These are phyloP conservation scores for Actenoides lindsayi DNA, from an alignment of 2,113 vertebrate species.

Conservation along the genomic window DNA sequence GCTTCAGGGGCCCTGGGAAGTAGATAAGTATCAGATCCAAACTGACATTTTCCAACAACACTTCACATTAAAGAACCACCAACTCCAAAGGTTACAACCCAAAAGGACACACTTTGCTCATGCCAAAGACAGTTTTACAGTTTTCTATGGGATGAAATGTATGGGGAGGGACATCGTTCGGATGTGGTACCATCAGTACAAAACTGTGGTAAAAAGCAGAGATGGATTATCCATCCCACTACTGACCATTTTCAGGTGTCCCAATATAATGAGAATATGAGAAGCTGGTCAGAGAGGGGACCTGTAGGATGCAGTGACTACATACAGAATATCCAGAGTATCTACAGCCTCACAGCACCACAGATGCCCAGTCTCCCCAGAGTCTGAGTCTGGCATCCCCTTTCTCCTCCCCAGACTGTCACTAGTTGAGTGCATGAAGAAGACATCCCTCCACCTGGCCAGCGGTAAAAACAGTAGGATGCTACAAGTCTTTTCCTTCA, in stretches of 20 bases:
- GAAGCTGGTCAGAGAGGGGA: background rate
- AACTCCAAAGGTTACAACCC: background rate
- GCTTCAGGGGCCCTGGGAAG: background rate
- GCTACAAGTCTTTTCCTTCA: background rate
- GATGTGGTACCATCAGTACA: background rate
- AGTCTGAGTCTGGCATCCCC: fast-evolving
- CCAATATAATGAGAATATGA: fast-evolving
- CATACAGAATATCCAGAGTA: fast-evolving
- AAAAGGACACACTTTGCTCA: background rate
- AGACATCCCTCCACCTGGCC: background rate
- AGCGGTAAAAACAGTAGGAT: background rate
- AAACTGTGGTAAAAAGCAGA: background rate
- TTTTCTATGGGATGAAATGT: background rate
- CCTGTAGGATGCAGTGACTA: background rate
- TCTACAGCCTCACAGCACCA: background rate
- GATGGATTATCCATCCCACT: background rate
- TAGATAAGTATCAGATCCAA: background rate
- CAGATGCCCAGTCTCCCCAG: background rate
- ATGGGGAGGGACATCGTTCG: background rate
- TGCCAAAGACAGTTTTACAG: background rate
- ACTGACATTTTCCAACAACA: background rate
- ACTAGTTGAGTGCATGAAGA: background rate
- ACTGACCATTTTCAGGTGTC: background rate
- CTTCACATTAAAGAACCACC: background rate
- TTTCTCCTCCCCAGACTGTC: background rate